phyloP scores from a whole-genome alignment of 2,113 vertebrate genomes.

The Grammatotria lemairii region DNA sequence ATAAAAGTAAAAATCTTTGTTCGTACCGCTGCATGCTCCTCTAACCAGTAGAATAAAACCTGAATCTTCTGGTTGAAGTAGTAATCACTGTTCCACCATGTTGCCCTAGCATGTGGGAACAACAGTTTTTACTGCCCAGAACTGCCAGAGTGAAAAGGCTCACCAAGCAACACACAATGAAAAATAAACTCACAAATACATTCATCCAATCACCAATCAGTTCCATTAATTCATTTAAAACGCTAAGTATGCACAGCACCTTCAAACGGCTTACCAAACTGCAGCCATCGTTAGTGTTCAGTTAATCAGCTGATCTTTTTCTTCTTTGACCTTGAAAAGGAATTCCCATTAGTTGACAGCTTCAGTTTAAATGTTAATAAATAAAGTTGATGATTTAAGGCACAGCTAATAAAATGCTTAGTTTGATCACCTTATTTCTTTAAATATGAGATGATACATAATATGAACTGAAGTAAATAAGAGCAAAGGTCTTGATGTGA shows the following conservation, averaged over 20 bases:
- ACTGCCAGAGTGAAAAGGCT: neutral
- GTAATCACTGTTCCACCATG: neutral
- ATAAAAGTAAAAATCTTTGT: neutral
- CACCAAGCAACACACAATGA: neutral
- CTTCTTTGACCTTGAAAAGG: neutral
- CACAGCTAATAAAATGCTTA: neutral
- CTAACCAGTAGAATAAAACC: neutral
- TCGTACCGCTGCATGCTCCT: neutral
- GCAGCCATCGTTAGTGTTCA: neutral
- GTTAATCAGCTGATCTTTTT: neutral
- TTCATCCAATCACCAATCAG: neutral
- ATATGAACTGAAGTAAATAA: neutral
- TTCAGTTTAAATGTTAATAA: neutral
- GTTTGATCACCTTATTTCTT: neutral
- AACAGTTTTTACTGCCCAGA: neutral
- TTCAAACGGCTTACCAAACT: neutral
- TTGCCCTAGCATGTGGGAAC: neutral
- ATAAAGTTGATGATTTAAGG: neutral
- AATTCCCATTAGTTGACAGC: neutral
- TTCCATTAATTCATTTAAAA: neutral
- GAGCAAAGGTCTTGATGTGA: neutral
- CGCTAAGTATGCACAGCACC: neutral
- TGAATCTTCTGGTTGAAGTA: neutral
- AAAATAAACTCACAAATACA: neutral
- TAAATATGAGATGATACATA: neutral